A percentile compares a stretch with the other conserved stretches of the same genome.
Conservation (phyloP, 2,113 vertebrate genomes). For the Verasper variegatus region DNA sequence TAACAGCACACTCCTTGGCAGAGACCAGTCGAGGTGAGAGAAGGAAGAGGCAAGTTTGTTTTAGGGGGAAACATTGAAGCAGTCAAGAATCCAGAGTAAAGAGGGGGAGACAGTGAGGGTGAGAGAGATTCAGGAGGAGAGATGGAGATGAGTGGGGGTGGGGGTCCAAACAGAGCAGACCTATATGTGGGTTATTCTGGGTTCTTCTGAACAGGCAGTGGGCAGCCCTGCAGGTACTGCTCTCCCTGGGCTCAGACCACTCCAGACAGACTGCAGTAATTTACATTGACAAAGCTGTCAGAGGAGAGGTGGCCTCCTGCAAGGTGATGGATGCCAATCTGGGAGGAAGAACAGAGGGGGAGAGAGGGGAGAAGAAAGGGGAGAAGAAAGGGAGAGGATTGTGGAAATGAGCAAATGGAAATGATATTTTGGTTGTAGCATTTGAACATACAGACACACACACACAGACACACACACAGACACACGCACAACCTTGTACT, state of each 20-base stretch:
- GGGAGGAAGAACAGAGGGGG: constrained; percentile 66
- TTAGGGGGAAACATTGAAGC: neutral
- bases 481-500: neutral
- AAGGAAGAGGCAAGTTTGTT: constrained; percentile 10
- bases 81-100: neutral
- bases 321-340: constrained; percentile 83
- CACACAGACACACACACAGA: neutral
- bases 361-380: neutral
- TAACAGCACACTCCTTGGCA: constrained; percentile 13
- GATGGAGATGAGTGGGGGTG: neutral
- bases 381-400: constrained; percentile 13
- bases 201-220: constrained; percentile 54
- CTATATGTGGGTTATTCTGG: constrained; percentile 73
- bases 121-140: constrained; percentile 4
- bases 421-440: neutral
- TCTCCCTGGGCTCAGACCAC: constrained; percentile 71
- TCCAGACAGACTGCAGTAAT: constrained; percentile 83
- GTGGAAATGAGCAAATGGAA: constrained; percentile 27
- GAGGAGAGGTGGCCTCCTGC: constrained; percentile 79
- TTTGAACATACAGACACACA: neutral
- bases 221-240: constrained; percentile 76
- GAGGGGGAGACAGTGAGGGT: neutral
- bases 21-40: constrained; percentile 28
- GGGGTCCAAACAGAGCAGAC: constrained; percentile 26
- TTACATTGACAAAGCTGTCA: constrained; percentile 88